phyloP scores from a whole-genome alignment of 53 echinoderm and acorn worm species.

The Echinarachnius parma region DNA sequence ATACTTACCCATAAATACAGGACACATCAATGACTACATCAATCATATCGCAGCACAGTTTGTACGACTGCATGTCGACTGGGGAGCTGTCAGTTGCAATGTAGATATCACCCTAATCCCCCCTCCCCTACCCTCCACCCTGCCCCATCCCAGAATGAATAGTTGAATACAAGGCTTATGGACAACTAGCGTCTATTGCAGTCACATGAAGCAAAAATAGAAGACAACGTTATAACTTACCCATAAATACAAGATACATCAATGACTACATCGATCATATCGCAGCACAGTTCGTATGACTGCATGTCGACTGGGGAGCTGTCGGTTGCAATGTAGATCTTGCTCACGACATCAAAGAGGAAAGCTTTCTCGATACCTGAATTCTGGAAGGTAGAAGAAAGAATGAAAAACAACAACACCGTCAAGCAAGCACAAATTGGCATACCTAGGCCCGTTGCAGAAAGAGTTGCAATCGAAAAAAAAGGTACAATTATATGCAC shows the following conservation, averaged over 20 bases:
- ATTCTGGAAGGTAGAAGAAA: slow-evolving; percentile 59
- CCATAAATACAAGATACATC: slow-evolving; percentile 99
- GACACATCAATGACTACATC: slow-evolving; percentile 99
- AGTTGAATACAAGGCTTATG: no score
- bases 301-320: slow-evolving; percentile 99
- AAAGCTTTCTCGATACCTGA: slow-evolving; percentile 99
- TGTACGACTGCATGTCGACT: slow-evolving; percentile 98
- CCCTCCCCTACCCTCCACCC: no score
- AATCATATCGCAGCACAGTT: slow-evolving; percentile 99
- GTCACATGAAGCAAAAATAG: no score
- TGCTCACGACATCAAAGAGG: slow-evolving; percentile 96
- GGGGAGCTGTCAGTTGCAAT: slow-evolving; percentile 99
- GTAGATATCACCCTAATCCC: no score
- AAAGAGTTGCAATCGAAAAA: no score
- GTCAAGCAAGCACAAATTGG: no score
- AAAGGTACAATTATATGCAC: no score
- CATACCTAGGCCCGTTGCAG: no score
- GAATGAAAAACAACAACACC: no score
- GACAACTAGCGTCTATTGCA: no score
- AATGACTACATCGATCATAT: slow-evolving; percentile 98
- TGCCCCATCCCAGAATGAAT: no score
- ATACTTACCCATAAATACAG: slow-evolving; percentile 95
- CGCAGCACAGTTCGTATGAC: slow-evolving; percentile 98
- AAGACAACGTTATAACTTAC: slow-evolving; percentile 66
- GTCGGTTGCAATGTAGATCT: slow-evolving; percentile 99